A percentile compares a stretch with the other conserved stretches of the same genome.
These are phyloP conservation scores for Tholera decimalis DNA, from an alignment of 2,888 invertebrate genomes.

Conservation along the genomic window DNA sequence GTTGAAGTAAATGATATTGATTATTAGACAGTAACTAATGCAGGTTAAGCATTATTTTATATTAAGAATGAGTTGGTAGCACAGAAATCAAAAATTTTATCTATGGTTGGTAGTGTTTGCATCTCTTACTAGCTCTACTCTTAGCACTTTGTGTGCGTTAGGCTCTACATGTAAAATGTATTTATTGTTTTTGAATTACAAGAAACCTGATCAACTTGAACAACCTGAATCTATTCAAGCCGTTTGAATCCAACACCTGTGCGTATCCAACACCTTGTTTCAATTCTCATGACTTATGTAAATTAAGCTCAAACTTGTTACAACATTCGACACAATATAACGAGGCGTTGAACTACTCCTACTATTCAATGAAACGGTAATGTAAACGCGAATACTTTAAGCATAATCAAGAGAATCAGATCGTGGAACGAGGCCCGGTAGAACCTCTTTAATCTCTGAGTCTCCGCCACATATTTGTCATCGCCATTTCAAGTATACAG, in stretches of 20 bases:
- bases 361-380: conserved; percentile 70
- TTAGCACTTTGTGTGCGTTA: not conserved
- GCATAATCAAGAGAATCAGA: conserved; percentile 76
- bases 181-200: conserved; percentile 39
- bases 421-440: conserved; percentile 72
- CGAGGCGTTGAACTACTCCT: conserved; percentile 73
- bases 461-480: conserved; percentile 58
- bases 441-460: conserved; percentile 52
- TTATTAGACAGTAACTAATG: conserved; percentile 15
- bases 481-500: conserved; percentile 50
- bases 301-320: conserved; percentile 39
- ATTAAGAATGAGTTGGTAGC: not conserved
- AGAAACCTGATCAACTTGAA: conserved; percentile 46
- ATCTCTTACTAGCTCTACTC: too few relatives aligned
- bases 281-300: conserved; percentile 41
- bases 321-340: conserved; percentile 44
- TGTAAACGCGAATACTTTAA: conserved; percentile 71
- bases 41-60: not conserved
- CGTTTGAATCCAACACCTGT: conserved; percentile 55
- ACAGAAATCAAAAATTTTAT: too few relatives aligned
- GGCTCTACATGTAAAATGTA: conserved; percentile 4
- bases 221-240: conserved; percentile 52
- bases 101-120: not conserved
- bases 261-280: conserved; percentile 50
- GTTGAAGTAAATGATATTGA: conserved; percentile 17